Conservation (phyloP, 1,140 invertebrate genomes). For the Dryas iulia region DNA sequence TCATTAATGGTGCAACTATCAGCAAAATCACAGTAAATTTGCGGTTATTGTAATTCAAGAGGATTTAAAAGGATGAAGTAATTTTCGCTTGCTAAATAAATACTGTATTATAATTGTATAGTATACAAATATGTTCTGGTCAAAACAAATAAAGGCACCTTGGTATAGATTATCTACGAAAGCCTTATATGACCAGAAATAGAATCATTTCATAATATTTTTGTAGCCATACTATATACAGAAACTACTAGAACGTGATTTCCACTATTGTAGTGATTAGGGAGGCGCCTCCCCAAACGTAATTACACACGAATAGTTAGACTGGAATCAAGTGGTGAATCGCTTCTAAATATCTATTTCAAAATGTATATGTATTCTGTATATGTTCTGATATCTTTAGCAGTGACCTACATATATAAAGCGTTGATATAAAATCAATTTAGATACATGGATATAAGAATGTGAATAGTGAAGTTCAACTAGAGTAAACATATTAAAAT, state of each 20-base stretch:
- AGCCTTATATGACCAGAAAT: too few relatives aligned
- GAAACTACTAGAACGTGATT: neutral
- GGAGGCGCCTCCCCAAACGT: conserved; percentile 2
- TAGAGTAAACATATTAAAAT: too few relatives aligned
- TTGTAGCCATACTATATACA: neutral
- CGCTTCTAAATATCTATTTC: neutral
- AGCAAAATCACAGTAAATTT: neutral
- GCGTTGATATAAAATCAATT: neutral
- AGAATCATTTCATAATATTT: neutral
- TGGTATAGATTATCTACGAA: too few relatives aligned
- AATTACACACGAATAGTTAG: conserved; percentile 6
- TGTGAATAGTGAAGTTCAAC: too few relatives aligned
- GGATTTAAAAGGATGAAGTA: neutral
- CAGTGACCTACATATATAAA: neutral
- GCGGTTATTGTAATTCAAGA: neutral
- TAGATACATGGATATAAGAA: neutral
- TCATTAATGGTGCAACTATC: conserved; percentile 7
- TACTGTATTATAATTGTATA: too few relatives aligned
- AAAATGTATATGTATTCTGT: neutral
- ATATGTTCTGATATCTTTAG: neutral
- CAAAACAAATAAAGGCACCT: too few relatives aligned
- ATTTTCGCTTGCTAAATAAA: too few relatives aligned
- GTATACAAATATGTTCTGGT: too few relatives aligned
- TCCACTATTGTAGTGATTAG: neutral
- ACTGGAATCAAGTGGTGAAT: conserved; percentile 1